Evolutionary conservation across 2,113 vertebrate genomes (phyloP).

Genomic region (Chloropsis hardwickii): DNA sequence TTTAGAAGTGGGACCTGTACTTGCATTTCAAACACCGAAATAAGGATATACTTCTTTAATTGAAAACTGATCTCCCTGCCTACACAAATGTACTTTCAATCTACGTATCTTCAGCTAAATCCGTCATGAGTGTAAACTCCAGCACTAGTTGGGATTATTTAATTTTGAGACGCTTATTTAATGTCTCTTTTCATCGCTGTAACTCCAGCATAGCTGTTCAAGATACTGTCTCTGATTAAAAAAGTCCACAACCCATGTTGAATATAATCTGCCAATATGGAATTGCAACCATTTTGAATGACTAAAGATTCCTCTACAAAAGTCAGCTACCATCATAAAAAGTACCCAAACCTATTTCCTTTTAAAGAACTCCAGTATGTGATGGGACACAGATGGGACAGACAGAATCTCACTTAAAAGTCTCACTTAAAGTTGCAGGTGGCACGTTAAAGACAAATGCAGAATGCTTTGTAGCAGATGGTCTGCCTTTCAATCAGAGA

Average conservation of each 20-base stretch:
- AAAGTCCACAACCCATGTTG: neutral
- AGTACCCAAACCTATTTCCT: neutral
- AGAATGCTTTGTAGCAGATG: neutral
- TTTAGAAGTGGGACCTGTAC: neutral
- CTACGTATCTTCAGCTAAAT: neutral
- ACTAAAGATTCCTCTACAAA: neutral
- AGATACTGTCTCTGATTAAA: neutral
- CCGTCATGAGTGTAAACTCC: neutral
- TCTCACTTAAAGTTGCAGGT: neutral
- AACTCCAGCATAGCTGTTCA: neutral
- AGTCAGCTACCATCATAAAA: neutral
- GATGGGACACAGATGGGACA: neutral
- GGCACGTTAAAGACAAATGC: neutral
- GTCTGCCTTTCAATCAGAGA: neutral
- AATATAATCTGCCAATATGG: neutral
- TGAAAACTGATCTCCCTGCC: neutral
- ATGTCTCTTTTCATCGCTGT: fast-evolving
- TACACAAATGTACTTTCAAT: neutral
- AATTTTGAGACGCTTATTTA: neutral
- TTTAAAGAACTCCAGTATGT: neutral
- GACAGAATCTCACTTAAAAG: neutral
- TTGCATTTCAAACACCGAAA: neutral
- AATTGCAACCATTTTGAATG: neutral
- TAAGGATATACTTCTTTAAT: neutral
- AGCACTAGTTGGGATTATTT: neutral